These are phyloP conservation scores for Microplitis manilae DNA, from an alignment of 2,888 invertebrate genomes.

Conservation along the genomic window DNA sequence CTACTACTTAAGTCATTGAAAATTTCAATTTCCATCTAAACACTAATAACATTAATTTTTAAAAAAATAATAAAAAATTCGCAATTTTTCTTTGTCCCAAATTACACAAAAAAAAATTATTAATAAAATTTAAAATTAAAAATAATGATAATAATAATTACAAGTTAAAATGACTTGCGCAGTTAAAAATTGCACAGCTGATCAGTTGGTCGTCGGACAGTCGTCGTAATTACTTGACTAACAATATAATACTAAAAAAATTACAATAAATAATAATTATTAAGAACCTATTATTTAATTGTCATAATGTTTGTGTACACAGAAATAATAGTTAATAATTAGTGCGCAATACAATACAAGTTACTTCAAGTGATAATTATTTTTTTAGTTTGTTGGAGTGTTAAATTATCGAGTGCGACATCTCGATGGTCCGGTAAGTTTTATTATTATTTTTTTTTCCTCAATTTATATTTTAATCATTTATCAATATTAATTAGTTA, in stretches of 20 bases:
- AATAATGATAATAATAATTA: neutral
- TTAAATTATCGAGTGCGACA: neutral
- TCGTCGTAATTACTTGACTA: neutral
- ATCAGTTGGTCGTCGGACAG: neutral
- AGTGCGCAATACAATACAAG: neutral
- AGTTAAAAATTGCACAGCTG: neutral
- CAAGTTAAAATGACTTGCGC: neutral
- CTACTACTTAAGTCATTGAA: no score
- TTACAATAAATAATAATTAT: neutral
- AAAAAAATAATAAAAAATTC: neutral
- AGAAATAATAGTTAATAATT: neutral
- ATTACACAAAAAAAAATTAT: neutral
- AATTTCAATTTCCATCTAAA: neutral
- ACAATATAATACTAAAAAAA: neutral
- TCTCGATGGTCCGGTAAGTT: neutral
- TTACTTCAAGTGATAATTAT: neutral
- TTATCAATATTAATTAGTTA: neutral
- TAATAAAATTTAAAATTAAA: neutral
- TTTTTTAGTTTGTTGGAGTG: no score
- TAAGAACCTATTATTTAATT: no score
- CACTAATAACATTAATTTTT: neutral
- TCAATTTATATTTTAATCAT: neutral
- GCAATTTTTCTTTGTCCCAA: no score
- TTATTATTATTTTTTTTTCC: neutral
- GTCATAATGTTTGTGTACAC: neutral